Evolutionary conservation across 2,113 vertebrate genomes (phyloP).

Genomic region (Oophaga pumilio): DNA sequence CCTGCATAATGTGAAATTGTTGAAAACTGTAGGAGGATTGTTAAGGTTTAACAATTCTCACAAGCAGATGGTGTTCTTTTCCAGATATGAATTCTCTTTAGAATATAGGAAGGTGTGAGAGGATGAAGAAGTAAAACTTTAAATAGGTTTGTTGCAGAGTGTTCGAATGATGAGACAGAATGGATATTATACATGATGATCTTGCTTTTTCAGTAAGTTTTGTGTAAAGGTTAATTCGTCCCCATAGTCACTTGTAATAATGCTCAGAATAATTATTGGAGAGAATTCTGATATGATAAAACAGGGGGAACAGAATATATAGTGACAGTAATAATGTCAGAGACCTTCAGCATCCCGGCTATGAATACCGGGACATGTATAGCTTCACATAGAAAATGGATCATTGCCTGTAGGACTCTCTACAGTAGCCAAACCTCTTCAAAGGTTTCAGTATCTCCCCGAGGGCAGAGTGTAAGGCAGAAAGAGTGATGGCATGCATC

Average conservation of each 20-base stretch:
- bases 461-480: too few species aligned
- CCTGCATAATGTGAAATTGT: not conserved
- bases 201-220: not conserved
- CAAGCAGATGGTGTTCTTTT: conserved; percentile 1
- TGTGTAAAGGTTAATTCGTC: not conserved
- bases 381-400: too few species aligned
- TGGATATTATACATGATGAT: not conserved
- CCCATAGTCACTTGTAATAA: not conserved
- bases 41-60: not conserved
- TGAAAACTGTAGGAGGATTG: not conserved
- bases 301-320: not conserved
- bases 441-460: too few species aligned
- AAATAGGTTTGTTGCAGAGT: not conserved
- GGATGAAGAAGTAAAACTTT: not conserved
- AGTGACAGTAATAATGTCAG: not conserved
- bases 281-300: not conserved
- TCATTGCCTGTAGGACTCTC: too few species aligned
- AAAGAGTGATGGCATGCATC: too few species aligned
- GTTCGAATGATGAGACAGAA: not conserved
- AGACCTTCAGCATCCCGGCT: too few species aligned
- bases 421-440: too few species aligned
- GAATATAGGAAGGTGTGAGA: not conserved
- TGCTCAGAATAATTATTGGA: not conserved
- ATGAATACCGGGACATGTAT: too few species aligned
- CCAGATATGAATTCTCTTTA: not conserved